Evolutionary conservation across 2,888 invertebrate genomes (phyloP).

Genomic region (Mythimna impura): DNA sequence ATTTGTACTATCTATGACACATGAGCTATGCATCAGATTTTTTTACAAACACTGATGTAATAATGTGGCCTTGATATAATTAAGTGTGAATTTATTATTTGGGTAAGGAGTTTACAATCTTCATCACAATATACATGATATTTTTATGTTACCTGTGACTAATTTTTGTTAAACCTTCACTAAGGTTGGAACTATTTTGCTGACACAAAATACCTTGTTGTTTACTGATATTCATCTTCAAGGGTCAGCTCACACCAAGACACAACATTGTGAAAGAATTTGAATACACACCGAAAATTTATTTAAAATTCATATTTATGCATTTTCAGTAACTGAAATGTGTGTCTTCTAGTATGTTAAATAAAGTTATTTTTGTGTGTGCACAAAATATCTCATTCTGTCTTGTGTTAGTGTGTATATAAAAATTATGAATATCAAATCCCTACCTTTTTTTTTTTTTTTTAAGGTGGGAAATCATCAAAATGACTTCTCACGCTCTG

Average conservation of each 20-base stretch:
- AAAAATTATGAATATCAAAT: too few species aligned
- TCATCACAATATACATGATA: slow-evolving; percentile 2
- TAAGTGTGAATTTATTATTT: slow-evolving; percentile 25
- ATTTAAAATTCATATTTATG: too few species aligned
- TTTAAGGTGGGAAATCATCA: too few species aligned
- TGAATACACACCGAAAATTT: too few species aligned
- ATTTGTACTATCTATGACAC: background rate
- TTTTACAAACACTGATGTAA: slow-evolving; percentile 6
- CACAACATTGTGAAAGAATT: background rate
- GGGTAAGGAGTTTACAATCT: slow-evolving; percentile 10
- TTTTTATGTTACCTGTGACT: background rate
- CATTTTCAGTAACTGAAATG: too few species aligned
- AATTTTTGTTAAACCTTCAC: background rate
- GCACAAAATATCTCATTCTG: background rate
- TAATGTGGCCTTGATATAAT: slow-evolving; percentile 19
- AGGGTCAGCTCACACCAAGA: background rate
- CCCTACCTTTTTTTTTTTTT: too few species aligned
- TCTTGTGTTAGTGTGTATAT: too few species aligned
- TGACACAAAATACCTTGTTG: background rate
- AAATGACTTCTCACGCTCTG: too few species aligned
- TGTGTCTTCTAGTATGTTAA: too few species aligned
- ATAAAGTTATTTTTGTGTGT: background rate
- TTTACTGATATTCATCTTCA: background rate
- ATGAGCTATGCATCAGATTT: slow-evolving; percentile 3
- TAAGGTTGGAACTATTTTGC: background rate